Percentiles rank a stretch among this genome's conserved stretches.
Conservation (phyloP, 2,888 invertebrate species). For the Unio pictorum region DNA sequence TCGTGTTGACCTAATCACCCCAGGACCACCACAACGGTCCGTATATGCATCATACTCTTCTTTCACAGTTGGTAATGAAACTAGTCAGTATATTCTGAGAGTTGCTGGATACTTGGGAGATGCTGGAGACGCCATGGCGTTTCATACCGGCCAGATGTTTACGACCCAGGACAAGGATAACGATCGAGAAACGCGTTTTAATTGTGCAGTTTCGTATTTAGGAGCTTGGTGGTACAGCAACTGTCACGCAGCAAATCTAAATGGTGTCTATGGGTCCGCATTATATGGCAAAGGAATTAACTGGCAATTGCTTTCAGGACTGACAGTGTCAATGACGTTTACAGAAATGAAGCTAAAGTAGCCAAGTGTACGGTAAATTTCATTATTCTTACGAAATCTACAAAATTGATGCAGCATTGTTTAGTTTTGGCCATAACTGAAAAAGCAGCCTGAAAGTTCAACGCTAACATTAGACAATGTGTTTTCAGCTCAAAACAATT, state of each 20-base stretch:
- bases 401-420: too few species aligned
- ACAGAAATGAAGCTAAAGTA: constrained; percentile 10
- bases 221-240: constrained; percentile 23
- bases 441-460: too few species aligned
- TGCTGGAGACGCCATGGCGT: constrained; percentile 12
- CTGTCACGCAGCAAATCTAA: constrained; percentile 13
- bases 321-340: not conserved
- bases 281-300: constrained; percentile 13
- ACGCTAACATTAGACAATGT: too few species aligned
- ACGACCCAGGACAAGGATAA: constrained; percentile 17
- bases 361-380: too few species aligned
- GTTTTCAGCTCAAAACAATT: too few species aligned
- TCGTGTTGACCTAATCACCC: constrained; percentile 12
- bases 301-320: constrained; percentile 11
- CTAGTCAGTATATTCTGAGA: constrained; percentile 4
- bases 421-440: too few species aligned
- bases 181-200: not conserved
- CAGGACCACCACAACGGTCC: not conserved
- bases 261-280: constrained; percentile 13
- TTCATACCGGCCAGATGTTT: constrained; percentile 6
- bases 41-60: constrained; percentile 8
- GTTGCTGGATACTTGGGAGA: constrained; percentile 8
- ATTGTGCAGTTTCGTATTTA: constrained; percentile 12
- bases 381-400: too few species aligned
- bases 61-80: constrained; percentile 7